phyloP scores from a whole-genome alignment of 2,113 vertebrate species.

The Thymallus thymallus region DNA sequence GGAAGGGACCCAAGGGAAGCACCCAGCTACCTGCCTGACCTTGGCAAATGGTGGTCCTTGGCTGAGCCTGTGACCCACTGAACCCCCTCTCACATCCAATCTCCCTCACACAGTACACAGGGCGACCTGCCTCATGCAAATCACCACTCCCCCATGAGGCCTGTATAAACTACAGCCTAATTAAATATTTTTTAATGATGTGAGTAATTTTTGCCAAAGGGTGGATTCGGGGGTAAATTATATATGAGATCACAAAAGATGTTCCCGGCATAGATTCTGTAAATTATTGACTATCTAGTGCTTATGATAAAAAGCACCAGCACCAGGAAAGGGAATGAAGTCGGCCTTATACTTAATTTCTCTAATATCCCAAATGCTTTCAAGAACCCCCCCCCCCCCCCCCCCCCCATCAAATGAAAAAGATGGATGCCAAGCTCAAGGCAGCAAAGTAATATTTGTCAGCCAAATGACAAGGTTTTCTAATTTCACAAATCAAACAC shows the following conservation, averaged over 20 bases:
- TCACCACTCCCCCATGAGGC: conserved; percentile 86
- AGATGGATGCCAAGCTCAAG: conserved; percentile 54
- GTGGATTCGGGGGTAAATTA: conserved; percentile 90
- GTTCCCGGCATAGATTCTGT: conserved; percentile 92
- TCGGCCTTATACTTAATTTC: conserved; percentile 61
- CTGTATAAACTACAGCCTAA: conserved; percentile 94
- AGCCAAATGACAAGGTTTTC: conserved; percentile 28
- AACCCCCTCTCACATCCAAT: conserved; percentile 92
- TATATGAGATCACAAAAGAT: conserved; percentile 97
- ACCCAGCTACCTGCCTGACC: conserved; percentile 85
- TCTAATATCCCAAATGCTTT: conserved; percentile 81
- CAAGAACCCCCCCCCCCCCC: no score
- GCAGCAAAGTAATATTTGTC: conserved; percentile 7
- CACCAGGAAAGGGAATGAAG: conserved; percentile 81
- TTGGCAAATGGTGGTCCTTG: conserved; percentile 89
- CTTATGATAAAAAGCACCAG: conserved; percentile 89
- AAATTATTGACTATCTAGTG: conserved; percentile 92
- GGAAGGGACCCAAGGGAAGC: conserved; percentile 75
- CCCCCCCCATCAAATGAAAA: conserved; percentile 60
- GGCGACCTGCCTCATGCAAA: conserved; percentile 92
- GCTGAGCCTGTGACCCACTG: conserved; percentile 86
- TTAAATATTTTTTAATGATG: conserved; percentile 98
- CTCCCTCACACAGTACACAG: conserved; percentile 72
- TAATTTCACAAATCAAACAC: conserved; percentile 49
- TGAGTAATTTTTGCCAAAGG: conserved; percentile 96